Percentiles rank a stretch among this genome's conserved stretches.
phyloP scores from a whole-genome alignment of 2,113 vertebrate species.

The Greenwoodochromis staneri region DNA sequence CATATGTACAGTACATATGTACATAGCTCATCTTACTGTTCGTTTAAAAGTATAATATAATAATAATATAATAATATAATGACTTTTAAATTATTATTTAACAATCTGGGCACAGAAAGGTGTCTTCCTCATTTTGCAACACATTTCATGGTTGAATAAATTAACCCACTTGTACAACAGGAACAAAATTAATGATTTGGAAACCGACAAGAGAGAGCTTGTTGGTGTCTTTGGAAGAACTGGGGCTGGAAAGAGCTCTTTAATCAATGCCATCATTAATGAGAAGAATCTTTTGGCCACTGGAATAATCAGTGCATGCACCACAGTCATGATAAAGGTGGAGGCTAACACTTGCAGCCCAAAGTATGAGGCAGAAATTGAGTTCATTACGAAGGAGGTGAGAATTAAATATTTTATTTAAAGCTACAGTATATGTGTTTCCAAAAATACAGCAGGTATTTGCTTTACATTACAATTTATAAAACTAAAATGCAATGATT shows the following conservation, averaged over 20 bases:
- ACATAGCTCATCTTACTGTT: not conserved
- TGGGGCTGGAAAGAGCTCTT: slow-evolving; percentile 44
- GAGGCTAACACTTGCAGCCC: too few species aligned
- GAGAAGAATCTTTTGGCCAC: slow-evolving; percentile 31
- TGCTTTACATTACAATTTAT: not conserved
- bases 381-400: not conserved
- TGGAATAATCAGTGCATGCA: slow-evolving; percentile 26
- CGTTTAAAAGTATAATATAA: not conserved
- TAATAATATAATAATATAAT: not conserved
- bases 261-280: slow-evolving; percentile 49
- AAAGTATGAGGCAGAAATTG: too few species aligned
- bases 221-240: slow-evolving; percentile 35
- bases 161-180: not conserved
- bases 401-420: fast-evolving
- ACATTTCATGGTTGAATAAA: not conserved
- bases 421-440: fast-evolving
- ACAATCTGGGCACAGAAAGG: not conserved
- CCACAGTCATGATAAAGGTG: slow-evolving; percentile 8
- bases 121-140: not conserved
- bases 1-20: not conserved
- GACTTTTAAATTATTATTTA: not conserved
- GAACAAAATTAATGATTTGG: not conserved
- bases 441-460: not conserved
- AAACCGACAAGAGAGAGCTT: not conserved
- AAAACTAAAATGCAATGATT: not conserved